Percentiles rank a stretch among this genome's conserved stretches.
phyloP scores from a whole-genome alignment of 35 echinoderm and acorn worm species.

The Holothuria glaberrima region DNA sequence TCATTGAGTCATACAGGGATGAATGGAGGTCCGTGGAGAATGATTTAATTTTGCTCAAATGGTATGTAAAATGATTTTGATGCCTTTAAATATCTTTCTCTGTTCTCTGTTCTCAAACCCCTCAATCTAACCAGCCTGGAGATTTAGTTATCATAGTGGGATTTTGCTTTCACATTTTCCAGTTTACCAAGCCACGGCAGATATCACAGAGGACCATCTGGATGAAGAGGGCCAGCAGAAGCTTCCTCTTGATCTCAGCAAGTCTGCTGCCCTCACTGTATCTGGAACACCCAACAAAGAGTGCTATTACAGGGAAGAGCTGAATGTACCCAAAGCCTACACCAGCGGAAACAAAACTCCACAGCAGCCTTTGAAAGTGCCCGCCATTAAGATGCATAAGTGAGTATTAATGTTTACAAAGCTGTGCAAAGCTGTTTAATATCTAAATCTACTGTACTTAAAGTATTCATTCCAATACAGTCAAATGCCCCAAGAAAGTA shows the following conservation, averaged over 20 bases:
- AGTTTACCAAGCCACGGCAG: conserved; percentile 57
- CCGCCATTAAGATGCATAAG: conserved; percentile 79
- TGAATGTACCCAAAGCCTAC: conserved; percentile 54
- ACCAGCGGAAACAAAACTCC: conserved; percentile 32
- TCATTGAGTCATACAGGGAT: no score
- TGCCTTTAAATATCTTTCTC: no score
- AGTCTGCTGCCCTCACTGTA: conserved; percentile 49
- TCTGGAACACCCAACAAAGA: conserved; percentile 2
- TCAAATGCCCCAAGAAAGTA: no score
- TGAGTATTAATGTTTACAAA: conserved; percentile 2
- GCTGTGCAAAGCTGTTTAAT: no score
- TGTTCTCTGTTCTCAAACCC: no score
- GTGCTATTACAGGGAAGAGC: conserved; percentile 43
- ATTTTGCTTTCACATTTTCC: neutral
- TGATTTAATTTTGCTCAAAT: no score
- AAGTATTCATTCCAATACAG: no score
- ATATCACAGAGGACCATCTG: conserved; percentile 59
- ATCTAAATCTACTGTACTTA: no score
- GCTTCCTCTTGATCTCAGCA: conserved; percentile 83
- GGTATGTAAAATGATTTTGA: no score
- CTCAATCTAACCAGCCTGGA: no score
- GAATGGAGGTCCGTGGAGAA: no score
- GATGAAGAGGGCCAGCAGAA: conserved; percentile 74
- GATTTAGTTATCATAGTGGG: no score
- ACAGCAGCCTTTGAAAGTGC: conserved; percentile 73